phyloP scores from a whole-genome alignment of 2,888 invertebrate genomes.

The Corythucha ciliata region DNA sequence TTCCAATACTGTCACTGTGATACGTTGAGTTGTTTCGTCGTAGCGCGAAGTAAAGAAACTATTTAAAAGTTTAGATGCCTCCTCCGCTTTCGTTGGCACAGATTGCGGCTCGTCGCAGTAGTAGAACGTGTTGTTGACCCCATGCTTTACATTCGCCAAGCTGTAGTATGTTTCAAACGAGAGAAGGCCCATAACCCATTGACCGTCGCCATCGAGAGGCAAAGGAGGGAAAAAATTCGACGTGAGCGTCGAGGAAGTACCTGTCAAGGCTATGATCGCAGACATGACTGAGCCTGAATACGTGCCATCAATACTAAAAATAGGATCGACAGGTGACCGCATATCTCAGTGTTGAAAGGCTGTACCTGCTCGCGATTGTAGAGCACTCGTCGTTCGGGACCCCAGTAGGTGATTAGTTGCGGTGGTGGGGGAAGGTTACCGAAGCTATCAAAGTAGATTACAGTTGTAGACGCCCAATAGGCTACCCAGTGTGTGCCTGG shows the following conservation, averaged over 20 bases:
- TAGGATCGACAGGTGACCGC: constrained; percentile 16
- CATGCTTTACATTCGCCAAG: not conserved
- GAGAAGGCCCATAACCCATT: constrained; percentile 12
- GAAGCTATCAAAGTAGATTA: constrained; percentile 11
- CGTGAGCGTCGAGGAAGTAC: not conserved
- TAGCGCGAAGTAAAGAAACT: too few relatives aligned
- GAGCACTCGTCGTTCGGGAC: too few relatives aligned
- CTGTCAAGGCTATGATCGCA: not conserved
- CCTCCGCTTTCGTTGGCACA: too few relatives aligned
- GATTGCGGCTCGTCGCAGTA: too few relatives aligned
- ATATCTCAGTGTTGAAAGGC: not conserved
- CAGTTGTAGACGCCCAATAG: constrained; percentile 19
- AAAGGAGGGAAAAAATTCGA: constrained; percentile 7
- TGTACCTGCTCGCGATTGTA: not conserved
- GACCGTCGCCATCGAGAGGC: not conserved
- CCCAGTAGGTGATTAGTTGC: constrained; percentile 4
- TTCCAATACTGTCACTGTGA: too few relatives aligned
- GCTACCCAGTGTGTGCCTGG: constrained; percentile 34
- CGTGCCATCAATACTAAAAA: too few relatives aligned
- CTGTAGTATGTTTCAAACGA: constrained; percentile 14
- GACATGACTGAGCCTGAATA: too few relatives aligned
- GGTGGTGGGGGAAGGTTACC: constrained; percentile 6
- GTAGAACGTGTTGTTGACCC: too few relatives aligned
- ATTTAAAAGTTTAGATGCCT: too few relatives aligned
- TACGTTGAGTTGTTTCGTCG: too few relatives aligned